A percentile compares a stretch with the other conserved stretches of the same genome.
phyloP scores from a whole-genome alignment of 1,140 invertebrate genomes.

The Papilio helenus region DNA sequence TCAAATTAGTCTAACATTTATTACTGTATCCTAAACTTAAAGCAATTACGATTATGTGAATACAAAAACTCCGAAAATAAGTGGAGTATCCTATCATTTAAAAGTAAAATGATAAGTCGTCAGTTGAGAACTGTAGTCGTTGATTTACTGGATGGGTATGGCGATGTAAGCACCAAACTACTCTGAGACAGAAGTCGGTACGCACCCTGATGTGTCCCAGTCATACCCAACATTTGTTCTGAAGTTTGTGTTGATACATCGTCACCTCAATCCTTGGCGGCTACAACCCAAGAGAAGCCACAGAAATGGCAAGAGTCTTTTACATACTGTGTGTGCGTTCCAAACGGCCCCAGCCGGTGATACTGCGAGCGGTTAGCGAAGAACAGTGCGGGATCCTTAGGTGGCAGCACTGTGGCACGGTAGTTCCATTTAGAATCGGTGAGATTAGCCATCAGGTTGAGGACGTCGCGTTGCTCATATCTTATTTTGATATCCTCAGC shows the following conservation, averaged over 20 bases:
- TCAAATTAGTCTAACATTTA: constrained; percentile 43
- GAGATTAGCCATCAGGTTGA: constrained; percentile 78
- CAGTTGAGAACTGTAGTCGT: constrained; percentile 54
- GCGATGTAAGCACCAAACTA: constrained; percentile 52
- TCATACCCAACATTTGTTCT: constrained; percentile 71
- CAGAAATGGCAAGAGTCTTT: constrained; percentile 75
- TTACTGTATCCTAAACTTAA: constrained; percentile 35
- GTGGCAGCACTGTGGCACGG: constrained; percentile 74
- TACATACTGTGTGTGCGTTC: constrained; percentile 78
- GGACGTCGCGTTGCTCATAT: constrained; percentile 75
- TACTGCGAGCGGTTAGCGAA: constrained; percentile 82
- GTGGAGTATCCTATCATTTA: constrained; percentile 44
- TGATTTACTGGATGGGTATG: constrained; percentile 49
- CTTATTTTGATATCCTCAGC: constrained; percentile 69
- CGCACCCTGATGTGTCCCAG: constrained; percentile 78
- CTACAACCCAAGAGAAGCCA: constrained; percentile 76
- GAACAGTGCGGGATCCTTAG: constrained; percentile 79
- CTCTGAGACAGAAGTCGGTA: constrained; percentile 60
- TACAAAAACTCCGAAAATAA: constrained; percentile 41
- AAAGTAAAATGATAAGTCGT: constrained; percentile 41
- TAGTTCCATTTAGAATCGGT: constrained; percentile 76
- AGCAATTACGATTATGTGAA: constrained; percentile 32
- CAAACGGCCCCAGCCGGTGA: constrained; percentile 77
- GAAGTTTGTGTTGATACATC: constrained; percentile 60
- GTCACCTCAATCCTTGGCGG: constrained; percentile 73